These are phyloP conservation scores for Trialeurodes vaporariorum DNA, from an alignment of 1,140 invertebrate genomes.

Conservation along the genomic window DNA sequence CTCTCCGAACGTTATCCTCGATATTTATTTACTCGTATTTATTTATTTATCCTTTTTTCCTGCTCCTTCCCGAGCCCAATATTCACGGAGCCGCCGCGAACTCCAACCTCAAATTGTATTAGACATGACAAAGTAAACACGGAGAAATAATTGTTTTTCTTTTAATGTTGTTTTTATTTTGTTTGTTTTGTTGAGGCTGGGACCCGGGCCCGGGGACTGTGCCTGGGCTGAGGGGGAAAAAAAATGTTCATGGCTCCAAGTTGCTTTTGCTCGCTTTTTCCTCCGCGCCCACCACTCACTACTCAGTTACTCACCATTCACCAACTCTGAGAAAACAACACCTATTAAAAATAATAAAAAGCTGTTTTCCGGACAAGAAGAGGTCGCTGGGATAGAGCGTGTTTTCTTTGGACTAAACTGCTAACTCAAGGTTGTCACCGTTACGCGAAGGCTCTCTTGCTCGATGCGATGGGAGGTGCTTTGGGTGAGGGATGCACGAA, in stretches of 20 bases:
- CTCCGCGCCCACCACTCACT: too few species aligned
- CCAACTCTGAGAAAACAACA: neutral
- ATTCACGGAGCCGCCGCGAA: neutral
- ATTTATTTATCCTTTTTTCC: neutral
- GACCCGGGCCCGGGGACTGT: too few species aligned
- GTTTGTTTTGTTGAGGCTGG: neutral
- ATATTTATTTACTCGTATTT: neutral
- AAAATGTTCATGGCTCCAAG: too few species aligned
- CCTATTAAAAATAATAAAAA: conserved; percentile 1
- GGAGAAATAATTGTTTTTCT: conserved; percentile 1
- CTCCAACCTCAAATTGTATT: neutral
- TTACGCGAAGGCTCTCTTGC: too few species aligned
- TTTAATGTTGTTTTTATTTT: conserved; percentile 1
- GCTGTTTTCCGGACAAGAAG: neutral
- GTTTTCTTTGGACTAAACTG: neutral
- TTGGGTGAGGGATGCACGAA: too few species aligned
- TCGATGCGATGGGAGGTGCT: too few species aligned
- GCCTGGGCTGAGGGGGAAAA: neutral
- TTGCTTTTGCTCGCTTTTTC: too few species aligned
- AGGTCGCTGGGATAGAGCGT: neutral
- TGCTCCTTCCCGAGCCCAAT: neutral
- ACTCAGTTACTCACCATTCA: neutral
- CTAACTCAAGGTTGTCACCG: neutral
- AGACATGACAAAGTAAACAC: neutral
- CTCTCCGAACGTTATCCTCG: neutral